phyloP scores from a whole-genome alignment of 1,140 invertebrate genomes.

The Colletes latitarsis region DNA sequence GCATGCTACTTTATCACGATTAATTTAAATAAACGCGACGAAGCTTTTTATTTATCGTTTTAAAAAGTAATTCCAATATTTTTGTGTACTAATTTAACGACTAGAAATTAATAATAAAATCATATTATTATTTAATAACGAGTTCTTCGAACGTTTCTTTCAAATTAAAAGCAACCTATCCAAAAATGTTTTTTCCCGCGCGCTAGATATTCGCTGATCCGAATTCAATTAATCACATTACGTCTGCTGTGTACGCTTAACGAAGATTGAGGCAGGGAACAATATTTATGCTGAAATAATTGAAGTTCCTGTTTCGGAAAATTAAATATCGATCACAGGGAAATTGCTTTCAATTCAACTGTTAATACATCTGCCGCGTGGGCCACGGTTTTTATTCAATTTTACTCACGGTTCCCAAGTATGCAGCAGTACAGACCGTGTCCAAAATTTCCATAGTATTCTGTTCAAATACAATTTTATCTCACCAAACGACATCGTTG shows the following conservation, averaged over 20 bases:
- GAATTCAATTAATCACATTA: background rate
- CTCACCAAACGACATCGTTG: too few species aligned
- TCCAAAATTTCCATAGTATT: too few species aligned
- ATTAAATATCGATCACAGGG: background rate
- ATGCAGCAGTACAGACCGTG: background rate
- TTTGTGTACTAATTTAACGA: background rate
- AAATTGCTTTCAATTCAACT: background rate
- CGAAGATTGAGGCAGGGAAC: background rate
- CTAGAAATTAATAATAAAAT: background rate
- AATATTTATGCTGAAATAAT: background rate
- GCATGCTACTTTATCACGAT: too few species aligned
- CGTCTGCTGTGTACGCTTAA: background rate
- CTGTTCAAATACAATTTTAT: background rate
- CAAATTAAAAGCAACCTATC: background rate
- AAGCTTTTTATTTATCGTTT: too few species aligned
- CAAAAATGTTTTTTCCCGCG: background rate
- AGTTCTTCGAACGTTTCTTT: background rate
- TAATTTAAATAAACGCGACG: too few species aligned
- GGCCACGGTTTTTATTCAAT: background rate
- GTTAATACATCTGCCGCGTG: background rate
- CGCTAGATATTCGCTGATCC: background rate
- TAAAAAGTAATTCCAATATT: too few species aligned
- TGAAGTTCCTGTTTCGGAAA: background rate
- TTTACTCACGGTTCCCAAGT: background rate
- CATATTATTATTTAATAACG: background rate